Percentiles rank a stretch among this genome's conserved stretches.
Conservation (phyloP, 2,113 vertebrate species). For the Formicarius rufipectus region DNA sequence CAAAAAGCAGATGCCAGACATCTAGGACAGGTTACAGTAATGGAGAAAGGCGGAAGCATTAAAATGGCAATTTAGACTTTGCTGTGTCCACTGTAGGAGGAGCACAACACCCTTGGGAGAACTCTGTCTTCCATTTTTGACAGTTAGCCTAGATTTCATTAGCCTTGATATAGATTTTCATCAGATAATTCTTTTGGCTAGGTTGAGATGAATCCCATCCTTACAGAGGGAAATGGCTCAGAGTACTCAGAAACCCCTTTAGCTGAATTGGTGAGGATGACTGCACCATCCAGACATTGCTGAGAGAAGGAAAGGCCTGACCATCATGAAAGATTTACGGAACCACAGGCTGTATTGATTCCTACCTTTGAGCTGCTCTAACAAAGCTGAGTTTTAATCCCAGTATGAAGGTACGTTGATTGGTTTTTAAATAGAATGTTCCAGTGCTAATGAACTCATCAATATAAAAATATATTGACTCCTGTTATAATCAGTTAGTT, state of each 20-base stretch:
- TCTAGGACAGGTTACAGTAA: neutral
- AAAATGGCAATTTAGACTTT: neutral
- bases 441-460: constrained; percentile 56
- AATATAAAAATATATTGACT: constrained; percentile 49
- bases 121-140: neutral
- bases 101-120: neutral
- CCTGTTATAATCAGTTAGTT: constrained; percentile 27
- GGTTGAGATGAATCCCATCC: neutral
- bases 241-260: neutral
- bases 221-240: neutral
- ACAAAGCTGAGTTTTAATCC: constrained; percentile 53
- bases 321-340: neutral
- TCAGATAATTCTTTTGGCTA: neutral
- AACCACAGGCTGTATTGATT: neutral
- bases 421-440: constrained; percentile 58
- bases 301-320: neutral
- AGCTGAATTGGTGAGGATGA: neutral
- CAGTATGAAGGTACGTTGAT: neutral
- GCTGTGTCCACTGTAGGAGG: neutral
- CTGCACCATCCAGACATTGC: neutral
- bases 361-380: neutral
- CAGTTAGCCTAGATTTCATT: neutral
- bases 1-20: neutral
- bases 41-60: neutral
- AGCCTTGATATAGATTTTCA: neutral